Evolutionary conservation across 2,888 invertebrate genomes (phyloP).

Genomic region (Villa cingulata): DNA sequence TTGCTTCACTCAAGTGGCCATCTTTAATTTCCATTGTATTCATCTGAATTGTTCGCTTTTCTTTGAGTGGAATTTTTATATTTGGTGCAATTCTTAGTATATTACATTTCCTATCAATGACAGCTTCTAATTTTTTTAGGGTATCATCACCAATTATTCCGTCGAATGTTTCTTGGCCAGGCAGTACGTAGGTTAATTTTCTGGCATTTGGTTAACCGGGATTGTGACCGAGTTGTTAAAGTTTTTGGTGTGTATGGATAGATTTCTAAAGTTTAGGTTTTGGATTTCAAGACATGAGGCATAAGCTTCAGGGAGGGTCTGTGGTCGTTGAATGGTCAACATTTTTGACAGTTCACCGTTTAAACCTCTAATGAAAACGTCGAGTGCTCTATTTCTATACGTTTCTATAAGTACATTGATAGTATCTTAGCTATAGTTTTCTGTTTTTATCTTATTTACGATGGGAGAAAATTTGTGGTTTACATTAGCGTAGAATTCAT

Average conservation of each 20-base stretch:
- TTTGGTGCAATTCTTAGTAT: not conserved
- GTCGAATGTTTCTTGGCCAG: no score
- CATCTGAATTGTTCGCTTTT: not conserved
- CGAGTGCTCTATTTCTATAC: conserved; percentile 5
- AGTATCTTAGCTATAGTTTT: conserved; percentile 2
- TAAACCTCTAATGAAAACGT: conserved; percentile 4
- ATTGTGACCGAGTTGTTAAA: not conserved
- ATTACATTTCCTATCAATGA: no score
- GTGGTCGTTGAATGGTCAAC: conserved; percentile 1
- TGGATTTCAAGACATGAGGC: conserved; percentile 2
- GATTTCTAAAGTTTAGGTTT: conserved; percentile 4
- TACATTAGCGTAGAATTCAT: no score
- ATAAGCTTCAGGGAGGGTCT: conserved; percentile 7
- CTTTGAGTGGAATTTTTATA: not conserved
- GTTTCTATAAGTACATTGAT: conserved; percentile 3
- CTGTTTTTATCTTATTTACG: conserved; percentile 3
- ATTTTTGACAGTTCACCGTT: conserved; percentile 6
- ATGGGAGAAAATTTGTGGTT: no score
- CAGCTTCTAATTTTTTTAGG: no score
- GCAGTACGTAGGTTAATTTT: no score
- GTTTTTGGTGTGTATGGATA: conserved; percentile 1
- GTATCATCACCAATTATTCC: no score
- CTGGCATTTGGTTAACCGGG: not conserved
- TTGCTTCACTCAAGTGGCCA: not conserved
- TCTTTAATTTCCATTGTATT: not conserved